Conservation (phyloP, 2,888 invertebrate species). For the Drosophila nr. medialis region DNA sequence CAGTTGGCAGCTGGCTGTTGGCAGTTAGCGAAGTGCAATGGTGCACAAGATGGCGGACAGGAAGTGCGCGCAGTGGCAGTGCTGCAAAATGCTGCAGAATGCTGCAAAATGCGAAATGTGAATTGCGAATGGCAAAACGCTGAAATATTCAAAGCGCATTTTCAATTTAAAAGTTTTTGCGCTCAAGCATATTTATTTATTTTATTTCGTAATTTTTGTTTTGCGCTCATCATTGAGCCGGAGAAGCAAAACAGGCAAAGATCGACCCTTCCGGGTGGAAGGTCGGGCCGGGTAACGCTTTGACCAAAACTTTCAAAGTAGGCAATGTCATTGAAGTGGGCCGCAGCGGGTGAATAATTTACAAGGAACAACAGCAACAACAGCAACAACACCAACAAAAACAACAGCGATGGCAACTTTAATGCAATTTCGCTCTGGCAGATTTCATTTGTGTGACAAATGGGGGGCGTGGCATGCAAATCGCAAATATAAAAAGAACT, state of each 20-base stretch:
- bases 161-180: constrained; percentile 79
- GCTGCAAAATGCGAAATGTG: constrained; percentile 33
- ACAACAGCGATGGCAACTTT: constrained; percentile 66
- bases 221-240: constrained; percentile 75
- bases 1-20: constrained; percentile 20
- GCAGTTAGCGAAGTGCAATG: constrained; percentile 68
- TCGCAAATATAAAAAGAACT: constrained; percentile 80
- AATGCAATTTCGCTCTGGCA: constrained; percentile 78
- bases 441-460: constrained; percentile 80
- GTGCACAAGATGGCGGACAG: constrained; percentile 76
- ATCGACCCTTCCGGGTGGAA: not conserved
- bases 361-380: constrained; percentile 36
- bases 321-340: constrained; percentile 72
- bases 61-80: constrained; percentile 37
- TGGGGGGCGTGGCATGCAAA: constrained; percentile 79
- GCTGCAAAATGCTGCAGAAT: constrained; percentile 30
- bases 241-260: not conserved
- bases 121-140: constrained; percentile 61
- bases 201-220: constrained; percentile 80
- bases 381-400: constrained; percentile 9
- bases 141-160: constrained; percentile 81
- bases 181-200: constrained; percentile 79
- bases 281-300: constrained; percentile 37
- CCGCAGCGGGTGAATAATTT: constrained; percentile 46
- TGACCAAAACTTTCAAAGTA: constrained; percentile 78